phyloP scores from a whole-genome alignment of 2,888 invertebrate species.

The Drosophila fulvimacula region DNA sequence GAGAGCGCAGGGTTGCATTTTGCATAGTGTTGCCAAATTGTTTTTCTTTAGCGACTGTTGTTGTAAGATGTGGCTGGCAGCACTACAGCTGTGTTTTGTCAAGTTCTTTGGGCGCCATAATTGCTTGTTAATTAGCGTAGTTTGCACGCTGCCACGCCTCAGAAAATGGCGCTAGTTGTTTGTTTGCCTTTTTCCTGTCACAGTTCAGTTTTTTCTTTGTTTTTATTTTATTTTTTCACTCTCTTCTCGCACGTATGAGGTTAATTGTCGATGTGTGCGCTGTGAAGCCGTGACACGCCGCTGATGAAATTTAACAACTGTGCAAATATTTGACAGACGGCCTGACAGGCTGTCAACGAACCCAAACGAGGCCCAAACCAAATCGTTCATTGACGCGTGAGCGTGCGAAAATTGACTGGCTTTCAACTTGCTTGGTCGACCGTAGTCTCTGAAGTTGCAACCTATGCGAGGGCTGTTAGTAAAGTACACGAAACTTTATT shows the following conservation, averaged over 20 bases:
- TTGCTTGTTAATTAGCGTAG: constrained; percentile 76
- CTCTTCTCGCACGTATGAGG: constrained; percentile 38
- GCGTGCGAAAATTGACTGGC: constrained; percentile 71
- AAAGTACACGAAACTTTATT: neutral
- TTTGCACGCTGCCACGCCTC: constrained; percentile 47
- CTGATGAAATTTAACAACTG: constrained; percentile 74
- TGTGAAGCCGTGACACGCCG: constrained; percentile 47
- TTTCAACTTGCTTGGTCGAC: constrained; percentile 39
- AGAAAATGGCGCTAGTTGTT: constrained; percentile 10
- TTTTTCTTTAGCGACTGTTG: constrained; percentile 30
- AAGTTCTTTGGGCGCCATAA: constrained; percentile 60
- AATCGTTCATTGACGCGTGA: constrained; percentile 72
- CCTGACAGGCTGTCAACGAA: constrained; percentile 56
- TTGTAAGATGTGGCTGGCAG: constrained; percentile 37
- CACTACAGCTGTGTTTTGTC: constrained; percentile 63
- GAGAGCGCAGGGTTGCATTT: constrained; percentile 43
- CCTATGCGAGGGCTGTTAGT: constrained; percentile 18
- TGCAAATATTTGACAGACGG: constrained; percentile 69
- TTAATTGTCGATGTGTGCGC: constrained; percentile 44
- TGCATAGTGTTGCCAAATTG: constrained; percentile 47
- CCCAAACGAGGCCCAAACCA: constrained; percentile 32
- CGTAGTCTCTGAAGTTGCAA: constrained; percentile 5
- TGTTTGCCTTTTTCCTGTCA: constrained; percentile 1
- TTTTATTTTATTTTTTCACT: constrained; percentile 9
- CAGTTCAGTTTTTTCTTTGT: neutral